These are phyloP conservation scores for Hippocampus kuda DNA, from an alignment of 2,797 vertebrate genomes.

Conservation along the genomic window DNA sequence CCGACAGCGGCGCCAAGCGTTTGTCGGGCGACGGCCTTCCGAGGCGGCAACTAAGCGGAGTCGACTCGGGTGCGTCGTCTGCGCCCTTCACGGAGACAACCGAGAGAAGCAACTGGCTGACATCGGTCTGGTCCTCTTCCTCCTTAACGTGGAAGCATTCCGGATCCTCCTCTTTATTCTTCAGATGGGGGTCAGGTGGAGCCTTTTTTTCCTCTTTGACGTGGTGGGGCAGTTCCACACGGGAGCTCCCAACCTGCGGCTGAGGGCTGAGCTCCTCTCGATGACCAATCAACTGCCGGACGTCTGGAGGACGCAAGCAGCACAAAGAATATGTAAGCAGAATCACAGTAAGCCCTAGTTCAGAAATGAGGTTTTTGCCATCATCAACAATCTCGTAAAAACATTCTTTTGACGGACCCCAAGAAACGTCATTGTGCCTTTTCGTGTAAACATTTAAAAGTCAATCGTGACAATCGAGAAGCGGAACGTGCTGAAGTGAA, in stretches of 20 bases:
- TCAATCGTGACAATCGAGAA: neutral
- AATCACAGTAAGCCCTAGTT: too few relatives aligned
- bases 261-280: neutral
- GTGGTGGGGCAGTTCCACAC: neutral
- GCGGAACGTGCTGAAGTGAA: neutral
- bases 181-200: too few relatives aligned
- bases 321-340: too few relatives aligned
- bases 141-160: neutral
- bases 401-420: too few relatives aligned
- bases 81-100: neutral
- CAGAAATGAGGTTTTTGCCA: too few relatives aligned
- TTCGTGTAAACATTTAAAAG: too few relatives aligned
- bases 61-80: neutral
- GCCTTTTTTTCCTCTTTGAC: too few relatives aligned
- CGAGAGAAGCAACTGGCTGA: neutral
- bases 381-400: too few relatives aligned
- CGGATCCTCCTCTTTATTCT: neutral
- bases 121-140: neutral
- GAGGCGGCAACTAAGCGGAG: neutral
- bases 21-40: neutral
- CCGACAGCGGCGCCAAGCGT: neutral
- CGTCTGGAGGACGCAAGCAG: neutral
- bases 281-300: neutral
- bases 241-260: neutral
- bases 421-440: too few relatives aligned